These are phyloP conservation scores for Cherax destructor DNA, from an alignment of 1,140 invertebrate species.

Conservation along the genomic window DNA sequence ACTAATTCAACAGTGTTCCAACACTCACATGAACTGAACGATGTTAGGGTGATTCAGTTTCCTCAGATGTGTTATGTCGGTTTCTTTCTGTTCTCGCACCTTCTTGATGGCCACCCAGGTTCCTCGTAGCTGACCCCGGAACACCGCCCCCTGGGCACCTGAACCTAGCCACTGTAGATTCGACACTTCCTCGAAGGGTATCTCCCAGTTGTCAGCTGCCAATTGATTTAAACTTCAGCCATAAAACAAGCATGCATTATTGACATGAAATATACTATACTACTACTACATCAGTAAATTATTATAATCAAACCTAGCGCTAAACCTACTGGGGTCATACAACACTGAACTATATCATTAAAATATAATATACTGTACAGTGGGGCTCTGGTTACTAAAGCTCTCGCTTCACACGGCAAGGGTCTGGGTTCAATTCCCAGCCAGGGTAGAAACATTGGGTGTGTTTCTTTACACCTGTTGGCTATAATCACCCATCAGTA, in stretches of 20 bases:
- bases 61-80: constrained; percentile 93
- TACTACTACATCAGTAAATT: too few relatives aligned
- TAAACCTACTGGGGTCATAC: too few relatives aligned
- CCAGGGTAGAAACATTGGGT: too few relatives aligned
- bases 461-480: too few relatives aligned
- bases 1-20: neutral
- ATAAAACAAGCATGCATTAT: too few relatives aligned
- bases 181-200: constrained; percentile 93
- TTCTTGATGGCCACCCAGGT: constrained; percentile 97
- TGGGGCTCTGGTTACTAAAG: too few relatives aligned
- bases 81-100: constrained; percentile 93
- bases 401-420: too few relatives aligned
- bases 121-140: constrained; percentile 89
- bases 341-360: too few relatives aligned
- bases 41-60: constrained; percentile 98
- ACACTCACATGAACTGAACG: constrained; percentile 91
- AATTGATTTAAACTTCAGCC: neutral
- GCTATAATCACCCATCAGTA: too few relatives aligned
- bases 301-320: neutral
- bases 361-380: neutral
- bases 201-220: constrained; percentile 89
- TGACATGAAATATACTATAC: too few relatives aligned
- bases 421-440: too few relatives aligned
- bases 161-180: constrained; percentile 95
- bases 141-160: constrained; percentile 97